These are phyloP conservation scores for Laothoe populi DNA, from an alignment of 2,888 invertebrate genomes.

Conservation along the genomic window DNA sequence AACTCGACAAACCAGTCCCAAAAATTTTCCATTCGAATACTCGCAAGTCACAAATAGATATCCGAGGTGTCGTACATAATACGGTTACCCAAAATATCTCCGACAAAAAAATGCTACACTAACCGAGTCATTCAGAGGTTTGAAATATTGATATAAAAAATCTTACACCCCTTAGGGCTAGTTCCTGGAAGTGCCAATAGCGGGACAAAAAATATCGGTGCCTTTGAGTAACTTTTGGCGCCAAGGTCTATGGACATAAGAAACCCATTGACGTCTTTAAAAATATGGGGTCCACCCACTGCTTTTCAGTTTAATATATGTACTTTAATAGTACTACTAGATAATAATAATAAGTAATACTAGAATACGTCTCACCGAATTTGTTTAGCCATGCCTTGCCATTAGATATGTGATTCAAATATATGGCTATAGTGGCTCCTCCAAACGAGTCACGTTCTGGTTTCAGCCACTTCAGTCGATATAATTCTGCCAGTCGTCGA, in stretches of 20 bases:
- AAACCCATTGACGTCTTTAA: slow-evolving; percentile 43
- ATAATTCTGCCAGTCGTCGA: too few relatives aligned
- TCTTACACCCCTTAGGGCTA: slow-evolving; percentile 36
- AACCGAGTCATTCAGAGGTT: slow-evolving; percentile 45
- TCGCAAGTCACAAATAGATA: slow-evolving; percentile 23
- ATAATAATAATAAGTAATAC: too few relatives aligned
- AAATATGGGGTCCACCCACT: background rate
- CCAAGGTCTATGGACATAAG: slow-evolving; percentile 43
- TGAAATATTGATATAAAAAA: slow-evolving; percentile 43
- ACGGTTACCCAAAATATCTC: slow-evolving; percentile 20
- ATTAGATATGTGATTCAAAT: too few relatives aligned
- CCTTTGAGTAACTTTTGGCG: slow-evolving; percentile 47
- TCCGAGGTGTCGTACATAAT: slow-evolving; percentile 20
- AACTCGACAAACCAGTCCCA: slow-evolving; percentile 29
- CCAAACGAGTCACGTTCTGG: too few relatives aligned
- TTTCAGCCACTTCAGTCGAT: too few relatives aligned
- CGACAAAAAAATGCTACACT: slow-evolving; percentile 37
- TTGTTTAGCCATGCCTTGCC: too few relatives aligned
- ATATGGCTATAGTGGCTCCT: too few relatives aligned
- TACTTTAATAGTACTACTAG: too few relatives aligned
- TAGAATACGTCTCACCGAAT: too few relatives aligned
- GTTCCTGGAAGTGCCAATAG: slow-evolving; percentile 56
- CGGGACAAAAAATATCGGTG: slow-evolving; percentile 45
- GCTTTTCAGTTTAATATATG: slow-evolving; percentile 3
- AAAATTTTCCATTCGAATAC: slow-evolving; percentile 33